Base-by-base conservation (phyloP, 2,888 invertebrate genomes). In the Venusia cambrica region DNA sequence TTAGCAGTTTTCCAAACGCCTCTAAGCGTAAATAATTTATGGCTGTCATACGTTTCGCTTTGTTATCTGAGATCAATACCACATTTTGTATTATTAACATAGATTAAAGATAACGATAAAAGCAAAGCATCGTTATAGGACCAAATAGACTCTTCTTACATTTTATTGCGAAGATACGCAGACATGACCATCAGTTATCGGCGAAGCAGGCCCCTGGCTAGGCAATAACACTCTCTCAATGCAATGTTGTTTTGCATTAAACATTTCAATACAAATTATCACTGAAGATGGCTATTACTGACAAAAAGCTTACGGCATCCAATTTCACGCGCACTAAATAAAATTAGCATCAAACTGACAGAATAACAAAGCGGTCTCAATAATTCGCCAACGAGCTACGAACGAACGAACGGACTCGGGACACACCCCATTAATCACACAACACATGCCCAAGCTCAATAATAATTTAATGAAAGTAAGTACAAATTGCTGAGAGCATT, bases 271-370 rank as follows among this genome's bases (percentile, higher is more conserved):
- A 67, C 67, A 68, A 72, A 70, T 72, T 70, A 76, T 57, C 57
- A 44, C 56, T 53, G 56, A 53, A 53, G 44, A 50, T 44, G 36
- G 39, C 43, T 47, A 47, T 51, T 51, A 51, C 51, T 62, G 67
- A 68, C 66, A 73, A 75, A 68, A 75, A 62, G 64, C 61, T 58
- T 52, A 48, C 52, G 56, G 65, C 68, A 68, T 77, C 72, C 73
- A 83, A 85, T 84, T 85, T 83, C 81, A 85, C 62, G 80, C 78
- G 36, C 71, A 73, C 73, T 85, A 84, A 84, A 85, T 78, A 84
- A 85, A 87, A 85, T 87, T 84, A 77, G 62, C 81, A 72, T 61
- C 69, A 55, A 62, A 57, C 70, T 65, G 78, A 73, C 83, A 77
- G 63, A 63, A 61, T 75, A 76, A 83, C 78, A 80, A 81, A 84